A percentile compares a stretch with the other conserved stretches of the same genome.
Conservation (phyloP, 2,888 invertebrate species). For the Dendrolimus houi region DNA sequence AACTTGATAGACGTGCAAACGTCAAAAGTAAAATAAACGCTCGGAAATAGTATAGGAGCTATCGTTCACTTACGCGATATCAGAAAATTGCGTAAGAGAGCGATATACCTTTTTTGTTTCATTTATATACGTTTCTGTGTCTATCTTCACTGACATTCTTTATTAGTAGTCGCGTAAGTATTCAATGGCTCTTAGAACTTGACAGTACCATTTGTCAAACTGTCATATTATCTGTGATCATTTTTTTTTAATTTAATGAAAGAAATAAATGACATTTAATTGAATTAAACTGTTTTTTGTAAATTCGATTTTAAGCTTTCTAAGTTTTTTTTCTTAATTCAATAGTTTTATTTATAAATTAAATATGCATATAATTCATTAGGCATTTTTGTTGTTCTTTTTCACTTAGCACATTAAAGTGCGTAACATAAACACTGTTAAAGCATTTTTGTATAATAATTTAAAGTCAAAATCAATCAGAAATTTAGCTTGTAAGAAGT, state of each 20-base stretch:
- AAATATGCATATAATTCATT: too few relatives aligned
- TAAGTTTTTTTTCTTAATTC: too few relatives aligned
- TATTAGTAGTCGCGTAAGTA: background rate
- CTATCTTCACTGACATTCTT: too few relatives aligned
- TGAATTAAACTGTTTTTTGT: background rate
- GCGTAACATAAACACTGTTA: background rate
- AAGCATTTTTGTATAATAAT: background rate
- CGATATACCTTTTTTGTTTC: background rate
- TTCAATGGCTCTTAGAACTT: background rate
- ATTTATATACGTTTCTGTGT: too few relatives aligned
- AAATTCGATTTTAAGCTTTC: background rate
- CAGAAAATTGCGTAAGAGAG: background rate
- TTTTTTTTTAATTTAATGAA: background rate
- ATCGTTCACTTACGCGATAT: background rate
- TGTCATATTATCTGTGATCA: background rate
- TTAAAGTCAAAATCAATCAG: background rate
- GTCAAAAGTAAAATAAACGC: too few relatives aligned
- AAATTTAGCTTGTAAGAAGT: slow-evolving; percentile 19
- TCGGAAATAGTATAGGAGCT: background rate
- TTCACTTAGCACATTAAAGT: too few relatives aligned
- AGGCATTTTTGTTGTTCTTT: too few relatives aligned
- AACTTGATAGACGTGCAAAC: too few relatives aligned
- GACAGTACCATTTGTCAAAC: background rate
- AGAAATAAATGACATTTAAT: background rate
- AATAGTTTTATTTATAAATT: too few relatives aligned